Evolutionary conservation across 1,140 invertebrate species (phyloP).

Genomic region (Meloidogyne exigua): DNA sequence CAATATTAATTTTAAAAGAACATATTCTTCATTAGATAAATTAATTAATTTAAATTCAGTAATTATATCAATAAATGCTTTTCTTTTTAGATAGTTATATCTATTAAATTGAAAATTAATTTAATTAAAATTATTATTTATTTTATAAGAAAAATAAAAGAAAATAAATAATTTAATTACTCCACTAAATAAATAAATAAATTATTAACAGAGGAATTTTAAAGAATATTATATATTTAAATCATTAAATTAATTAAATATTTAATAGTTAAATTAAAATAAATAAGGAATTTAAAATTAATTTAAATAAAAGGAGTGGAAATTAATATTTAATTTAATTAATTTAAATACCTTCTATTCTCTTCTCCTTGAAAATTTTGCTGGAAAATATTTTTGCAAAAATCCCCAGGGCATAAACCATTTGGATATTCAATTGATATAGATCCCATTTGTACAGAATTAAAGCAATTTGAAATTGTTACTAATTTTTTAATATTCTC

Average conservation of each 20-base stretch:
- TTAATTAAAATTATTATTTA: too few relatives aligned
- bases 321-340: too few relatives aligned
- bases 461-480: neutral
- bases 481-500: neutral
- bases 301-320: neutral
- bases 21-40: neutral
- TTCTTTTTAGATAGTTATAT: neutral
- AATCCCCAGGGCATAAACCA: neutral
- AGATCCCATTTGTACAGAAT: neutral
- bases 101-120: neutral
- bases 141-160: too few relatives aligned
- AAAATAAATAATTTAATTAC: too few relatives aligned
- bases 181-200: too few relatives aligned
- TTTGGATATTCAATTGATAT: neutral
- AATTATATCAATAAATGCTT: slow-evolving; percentile 1
- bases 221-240: too few relatives aligned
- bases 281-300: too few relatives aligned
- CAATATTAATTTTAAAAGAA: neutral
- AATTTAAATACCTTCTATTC: neutral
- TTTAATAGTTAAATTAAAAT: too few relatives aligned
- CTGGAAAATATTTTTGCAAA: neutral
- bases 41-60: neutral
- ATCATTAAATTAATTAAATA: too few relatives aligned
- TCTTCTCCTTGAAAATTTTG: neutral
- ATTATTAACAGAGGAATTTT: too few relatives aligned